Evolutionary conservation across 2,113 vertebrate genomes (phyloP), one percentile per base, ranked within the genome.

Genomic region (Pseudorectes ferrugineus): DNA sequence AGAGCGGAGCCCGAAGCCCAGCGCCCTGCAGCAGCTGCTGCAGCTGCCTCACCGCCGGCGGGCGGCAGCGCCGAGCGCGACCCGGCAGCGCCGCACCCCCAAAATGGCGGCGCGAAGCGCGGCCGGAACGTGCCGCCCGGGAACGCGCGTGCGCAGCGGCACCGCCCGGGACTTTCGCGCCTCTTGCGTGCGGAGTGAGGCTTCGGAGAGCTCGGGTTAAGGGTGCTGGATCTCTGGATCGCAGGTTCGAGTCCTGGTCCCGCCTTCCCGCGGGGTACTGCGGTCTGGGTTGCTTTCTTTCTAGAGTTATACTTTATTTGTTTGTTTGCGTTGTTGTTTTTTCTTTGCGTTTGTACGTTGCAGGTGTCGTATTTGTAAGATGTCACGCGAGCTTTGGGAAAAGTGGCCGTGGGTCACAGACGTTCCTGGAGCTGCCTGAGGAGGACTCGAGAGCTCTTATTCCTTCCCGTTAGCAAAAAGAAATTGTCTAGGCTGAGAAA

Each of bases 191-290:
- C 15, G 1, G 11, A 7, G 1, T 0, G 33, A 5, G 10, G 5
- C 3, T 20, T 2, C 1, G 5, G 11, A 14, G 31, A 5, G 31
- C 2, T 4, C 5, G 16, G 24, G 6, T 8, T 11, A 17, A 12
- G 14, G 1, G 1, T 0, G 3, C 0, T 10, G 2, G 2, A 0
- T 0, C 1, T 1, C 5, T 0, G 49, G 68, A n/a, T n/a, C n/a
- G n/a, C n/a, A n/a, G n/a, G n/a, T 81, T 81, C 68, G 68, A 81
- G 52, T 52, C 45, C 38, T 36, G 35, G 2, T 22, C 5, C 17
- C 5, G 17, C 49, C 49, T 5, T 2, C 3, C 17, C 17, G 24
- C 11, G 6, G 23, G 33, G 35, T 25, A 0, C 6, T 4, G 13
- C 4, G 14, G 16, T 5, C 3, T 14, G 3, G 9, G 1, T 31